Conservation (phyloP, 2,888 invertebrate species). For the Tethea ocularis region DNA sequence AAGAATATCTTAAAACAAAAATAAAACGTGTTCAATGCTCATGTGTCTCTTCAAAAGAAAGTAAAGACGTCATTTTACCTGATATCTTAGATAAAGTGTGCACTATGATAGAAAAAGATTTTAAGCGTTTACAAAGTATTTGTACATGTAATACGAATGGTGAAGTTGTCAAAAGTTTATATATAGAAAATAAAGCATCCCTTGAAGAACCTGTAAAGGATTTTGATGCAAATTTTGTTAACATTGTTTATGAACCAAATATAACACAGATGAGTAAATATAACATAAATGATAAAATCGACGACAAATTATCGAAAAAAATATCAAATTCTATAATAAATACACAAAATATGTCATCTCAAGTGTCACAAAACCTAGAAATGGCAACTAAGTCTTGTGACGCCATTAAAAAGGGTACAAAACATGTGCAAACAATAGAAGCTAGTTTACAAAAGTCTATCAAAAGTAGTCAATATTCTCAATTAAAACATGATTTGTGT, state of each 20-base stretch:
- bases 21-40: slow-evolving; percentile 64
- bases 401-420: slow-evolving; percentile 29
- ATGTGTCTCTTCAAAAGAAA: slow-evolving; percentile 44
- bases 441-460: slow-evolving; percentile 11
- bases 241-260: background rate
- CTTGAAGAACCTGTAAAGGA: slow-evolving; percentile 46
- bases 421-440: slow-evolving; percentile 34
- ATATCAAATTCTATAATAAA: slow-evolving; percentile 29
- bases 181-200: slow-evolving; percentile 13
- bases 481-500: slow-evolving; percentile 20
- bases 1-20: slow-evolving; percentile 76
- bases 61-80: slow-evolving; percentile 46
- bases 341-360: slow-evolving; percentile 42
- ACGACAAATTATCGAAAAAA: slow-evolving; percentile 18
- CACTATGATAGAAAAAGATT: slow-evolving; percentile 69
- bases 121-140: slow-evolving; percentile 60
- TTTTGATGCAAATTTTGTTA: slow-evolving; percentile 13
- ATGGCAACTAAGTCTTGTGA: slow-evolving; percentile 53
- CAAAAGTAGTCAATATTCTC: slow-evolving; percentile 1
- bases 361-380: slow-evolving; percentile 40
- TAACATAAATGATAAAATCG: background rate
- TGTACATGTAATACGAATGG: slow-evolving; percentile 43
- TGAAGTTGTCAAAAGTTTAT: slow-evolving; percentile 10
- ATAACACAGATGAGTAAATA: slow-evolving; percentile 1
- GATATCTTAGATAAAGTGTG: slow-evolving; percentile 61